A percentile compares a stretch with the other conserved stretches of the same genome.
Conservation (phyloP, 2,113 vertebrate genomes). For the Gobio gobio region DNA sequence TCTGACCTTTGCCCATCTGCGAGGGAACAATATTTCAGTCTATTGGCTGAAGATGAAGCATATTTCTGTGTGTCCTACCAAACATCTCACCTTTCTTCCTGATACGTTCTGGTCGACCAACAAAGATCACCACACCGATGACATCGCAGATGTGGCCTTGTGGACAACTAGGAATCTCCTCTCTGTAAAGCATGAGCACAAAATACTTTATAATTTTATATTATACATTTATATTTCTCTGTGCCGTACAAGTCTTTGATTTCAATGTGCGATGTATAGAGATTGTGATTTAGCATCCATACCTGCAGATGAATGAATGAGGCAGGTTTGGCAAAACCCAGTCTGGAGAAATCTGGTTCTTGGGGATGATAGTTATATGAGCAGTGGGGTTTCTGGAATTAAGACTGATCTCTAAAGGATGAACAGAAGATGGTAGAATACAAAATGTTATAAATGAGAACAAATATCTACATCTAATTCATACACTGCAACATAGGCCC, state of each 20-base stretch:
- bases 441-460: neutral
- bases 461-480: neutral
- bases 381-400: conserved; percentile 78
- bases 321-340: conserved; percentile 51
- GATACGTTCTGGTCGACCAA: conserved; percentile 72
- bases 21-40: neutral
- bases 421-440: neutral
- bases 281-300: conserved; percentile 10
- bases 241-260: neutral
- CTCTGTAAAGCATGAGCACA: conserved; percentile 40
- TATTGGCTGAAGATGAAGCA: neutral
- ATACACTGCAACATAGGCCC: neutral
- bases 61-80: neutral
- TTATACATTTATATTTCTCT: neutral
- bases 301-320: conserved; percentile 73
- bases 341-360: conserved; percentile 57
- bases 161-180: conserved; percentile 61
- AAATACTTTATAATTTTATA: no score
- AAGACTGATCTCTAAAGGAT: conserved; percentile 75
- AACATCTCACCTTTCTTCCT: conserved; percentile 68
- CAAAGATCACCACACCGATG: conserved; percentile 74
- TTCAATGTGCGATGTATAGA: neutral
- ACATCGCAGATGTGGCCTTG: conserved; percentile 68
- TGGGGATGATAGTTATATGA: conserved; percentile 65
- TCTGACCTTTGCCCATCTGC: conserved; percentile 65